Evolutionary conservation across 1,140 invertebrate genomes (phyloP).

Genomic region (Platyscapa corneri): DNA sequence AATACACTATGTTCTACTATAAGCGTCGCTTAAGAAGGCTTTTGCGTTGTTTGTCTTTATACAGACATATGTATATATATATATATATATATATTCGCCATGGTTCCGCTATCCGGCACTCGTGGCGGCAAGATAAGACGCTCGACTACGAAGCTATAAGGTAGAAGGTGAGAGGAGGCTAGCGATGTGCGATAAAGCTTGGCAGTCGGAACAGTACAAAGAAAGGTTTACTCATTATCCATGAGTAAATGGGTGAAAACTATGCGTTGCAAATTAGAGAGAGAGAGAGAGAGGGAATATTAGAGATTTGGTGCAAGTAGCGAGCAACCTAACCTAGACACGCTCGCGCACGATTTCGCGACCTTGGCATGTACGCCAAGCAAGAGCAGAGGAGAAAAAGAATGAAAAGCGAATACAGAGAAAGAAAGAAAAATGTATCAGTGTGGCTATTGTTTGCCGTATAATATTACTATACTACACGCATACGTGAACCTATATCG

Average conservation of each 20-base stretch:
- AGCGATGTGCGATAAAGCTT: background rate
- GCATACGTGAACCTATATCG: too few relatives aligned
- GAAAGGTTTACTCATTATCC: background rate
- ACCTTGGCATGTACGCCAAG: slow-evolving; percentile 55
- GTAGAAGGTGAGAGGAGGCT: background rate
- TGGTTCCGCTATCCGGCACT: background rate
- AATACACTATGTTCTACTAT: too few relatives aligned
- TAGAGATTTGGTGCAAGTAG: background rate
- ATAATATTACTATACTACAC: background rate
- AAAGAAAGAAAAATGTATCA: background rate
- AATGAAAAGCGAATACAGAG: background rate
- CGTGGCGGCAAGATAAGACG: slow-evolving; percentile 10
- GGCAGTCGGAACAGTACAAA: background rate
- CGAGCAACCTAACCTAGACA: slow-evolving; percentile 58
- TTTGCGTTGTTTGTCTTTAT: too few relatives aligned
- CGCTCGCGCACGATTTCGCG: slow-evolving; percentile 50
- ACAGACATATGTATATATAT: background rate
- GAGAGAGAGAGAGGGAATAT: background rate
- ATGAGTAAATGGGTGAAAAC: background rate
- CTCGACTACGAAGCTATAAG: background rate
- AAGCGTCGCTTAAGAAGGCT: too few relatives aligned
- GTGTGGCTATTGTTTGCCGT: background rate
- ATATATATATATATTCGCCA: background rate
- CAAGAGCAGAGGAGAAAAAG: slow-evolving; percentile 11
- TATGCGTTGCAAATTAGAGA: background rate